Evolutionary conservation across 2,113 vertebrate species (phyloP).

Genomic region (Stigmatopora nigra): DNA sequence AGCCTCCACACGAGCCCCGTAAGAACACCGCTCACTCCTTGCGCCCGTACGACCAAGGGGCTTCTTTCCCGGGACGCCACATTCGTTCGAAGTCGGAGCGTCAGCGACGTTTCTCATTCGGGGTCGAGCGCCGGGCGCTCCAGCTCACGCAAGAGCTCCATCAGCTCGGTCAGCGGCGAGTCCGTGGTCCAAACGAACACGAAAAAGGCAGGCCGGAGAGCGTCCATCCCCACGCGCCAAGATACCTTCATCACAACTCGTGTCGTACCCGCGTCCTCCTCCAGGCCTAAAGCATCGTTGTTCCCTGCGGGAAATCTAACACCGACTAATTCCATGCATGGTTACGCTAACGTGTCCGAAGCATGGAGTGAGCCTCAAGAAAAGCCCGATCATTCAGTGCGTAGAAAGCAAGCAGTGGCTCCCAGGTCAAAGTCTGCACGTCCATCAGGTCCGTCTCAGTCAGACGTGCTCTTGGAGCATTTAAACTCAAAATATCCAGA

Average conservation of each 20-base stretch:
- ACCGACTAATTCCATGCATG: conserved; percentile 36
- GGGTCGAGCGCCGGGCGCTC: background rate
- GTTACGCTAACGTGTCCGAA: conserved; percentile 32
- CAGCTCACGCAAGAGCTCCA: conserved; percentile 21
- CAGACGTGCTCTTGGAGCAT: conserved; percentile 8
- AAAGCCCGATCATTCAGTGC: conserved; percentile 45
- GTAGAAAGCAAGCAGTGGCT: conserved; percentile 40
- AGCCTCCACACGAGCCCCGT: conserved; percentile 71
- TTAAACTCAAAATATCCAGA: conserved; percentile 18
- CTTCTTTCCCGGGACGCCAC: conserved; percentile 57
- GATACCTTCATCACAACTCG: conserved; percentile 60
- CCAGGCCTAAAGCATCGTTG: conserved; percentile 27
- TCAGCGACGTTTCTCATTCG: conserved; percentile 42
- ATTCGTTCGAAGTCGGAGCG: conserved; percentile 58
- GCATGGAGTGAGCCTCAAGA: conserved; percentile 35
- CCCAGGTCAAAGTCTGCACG: conserved; percentile 32
- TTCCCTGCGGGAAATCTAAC: conserved; percentile 41
- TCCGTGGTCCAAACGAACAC: conserved; percentile 20
- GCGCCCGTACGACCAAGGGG: conserved; percentile 15
- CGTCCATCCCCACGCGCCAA: conserved; percentile 46
- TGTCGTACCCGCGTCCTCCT: conserved; percentile 32
- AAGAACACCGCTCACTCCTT: conserved; percentile 57
- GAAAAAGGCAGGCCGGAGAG: conserved; percentile 26
- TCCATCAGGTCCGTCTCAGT: conserved; percentile 25
- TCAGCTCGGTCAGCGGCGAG: conserved; percentile 34